Conservation (phyloP, 2,888 invertebrate genomes). For the Neoscelio sp. region DNA sequence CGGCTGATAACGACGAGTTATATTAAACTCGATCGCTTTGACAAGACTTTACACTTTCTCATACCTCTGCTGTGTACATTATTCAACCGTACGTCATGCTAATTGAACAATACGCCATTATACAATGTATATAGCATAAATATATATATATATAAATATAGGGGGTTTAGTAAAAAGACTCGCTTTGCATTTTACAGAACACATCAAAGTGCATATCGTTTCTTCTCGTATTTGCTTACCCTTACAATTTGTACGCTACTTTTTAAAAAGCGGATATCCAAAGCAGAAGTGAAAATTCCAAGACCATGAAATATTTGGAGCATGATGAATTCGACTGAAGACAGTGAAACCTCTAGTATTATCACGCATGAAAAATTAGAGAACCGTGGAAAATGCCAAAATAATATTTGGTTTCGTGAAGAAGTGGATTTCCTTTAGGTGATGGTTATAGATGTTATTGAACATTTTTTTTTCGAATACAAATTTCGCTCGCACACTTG, state of each 20-base stretch:
- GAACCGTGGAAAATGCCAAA: not conserved
- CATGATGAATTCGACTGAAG: constrained; percentile 4
- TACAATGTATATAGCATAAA: no score
- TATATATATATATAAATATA: no score
- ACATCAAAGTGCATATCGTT: not conserved
- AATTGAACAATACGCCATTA: constrained; percentile 5
- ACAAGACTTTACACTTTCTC: constrained; percentile 8
- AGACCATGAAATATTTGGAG: constrained; percentile 18
- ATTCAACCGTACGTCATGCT: no score
- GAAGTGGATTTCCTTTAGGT: not conserved
- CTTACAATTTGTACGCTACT: not conserved
- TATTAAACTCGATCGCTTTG: not conserved
- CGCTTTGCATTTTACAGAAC: no score
- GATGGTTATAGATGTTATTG: no score
- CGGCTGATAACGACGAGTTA: constrained; percentile 30
- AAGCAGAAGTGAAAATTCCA: constrained; percentile 5
- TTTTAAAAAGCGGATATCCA: not conserved
- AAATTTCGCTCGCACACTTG: no score
- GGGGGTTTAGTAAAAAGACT: constrained; percentile 11
- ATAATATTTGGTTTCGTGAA: not conserved
- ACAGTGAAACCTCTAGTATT: constrained; percentile 1
- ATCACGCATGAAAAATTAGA: constrained; percentile 1
- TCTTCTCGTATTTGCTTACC: constrained; percentile 21
- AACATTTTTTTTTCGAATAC: no score
- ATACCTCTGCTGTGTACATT: no score